Base-by-base conservation (phyloP, 1,140 invertebrate species). In the Drosophila bocqueti region DNA sequence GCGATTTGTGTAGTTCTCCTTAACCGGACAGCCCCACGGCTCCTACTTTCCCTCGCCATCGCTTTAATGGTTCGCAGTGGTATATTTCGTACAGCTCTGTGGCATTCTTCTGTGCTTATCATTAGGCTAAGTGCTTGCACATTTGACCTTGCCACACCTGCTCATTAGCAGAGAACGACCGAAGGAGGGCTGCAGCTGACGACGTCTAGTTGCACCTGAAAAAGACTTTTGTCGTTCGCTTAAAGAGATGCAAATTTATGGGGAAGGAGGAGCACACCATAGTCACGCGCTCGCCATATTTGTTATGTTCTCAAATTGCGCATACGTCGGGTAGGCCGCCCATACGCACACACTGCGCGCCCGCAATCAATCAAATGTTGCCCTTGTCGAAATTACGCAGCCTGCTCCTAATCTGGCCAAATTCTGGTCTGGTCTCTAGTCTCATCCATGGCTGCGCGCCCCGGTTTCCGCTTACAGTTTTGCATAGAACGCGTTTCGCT, bases 181-280 rank as follows among this genome's bases (percentile, higher is more conserved):
- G n/a, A 15, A 4, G 1, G 29, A 24, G 18, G 13, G 13, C 34
- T 38, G 52, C 34, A 54, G 31, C 24, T 52, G 42, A 26, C 24
- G 29, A 55, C 67, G 49, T 55, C 34, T 58, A 76, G 79, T 24
- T 86, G 83, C 83, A 84, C 73, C 60, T 80, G 54, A 29, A 49
- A 89, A 84, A 75, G 74, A 47, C 65, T 49, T 65, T 62, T 47
- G 43, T 52, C 66, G 65, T 66, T 31, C 13, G 31, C 18, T 72
- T 86, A 38, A 76, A 78, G 77, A 50, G 63, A 83, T 83, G 84
- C 77, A 83, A 81, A 89, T 81, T 83, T 81, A 75, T 79, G 82
- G 76, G 36, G 36, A 2, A 57, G 24, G 31, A 40, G 26, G 45
- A 55, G 63, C 36, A 26, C 60, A 74, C 54, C 52, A 46, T 55